These are phyloP conservation scores for Trachurus trachurus DNA, from an alignment of 2,797 vertebrate genomes.

Conservation along the genomic window DNA sequence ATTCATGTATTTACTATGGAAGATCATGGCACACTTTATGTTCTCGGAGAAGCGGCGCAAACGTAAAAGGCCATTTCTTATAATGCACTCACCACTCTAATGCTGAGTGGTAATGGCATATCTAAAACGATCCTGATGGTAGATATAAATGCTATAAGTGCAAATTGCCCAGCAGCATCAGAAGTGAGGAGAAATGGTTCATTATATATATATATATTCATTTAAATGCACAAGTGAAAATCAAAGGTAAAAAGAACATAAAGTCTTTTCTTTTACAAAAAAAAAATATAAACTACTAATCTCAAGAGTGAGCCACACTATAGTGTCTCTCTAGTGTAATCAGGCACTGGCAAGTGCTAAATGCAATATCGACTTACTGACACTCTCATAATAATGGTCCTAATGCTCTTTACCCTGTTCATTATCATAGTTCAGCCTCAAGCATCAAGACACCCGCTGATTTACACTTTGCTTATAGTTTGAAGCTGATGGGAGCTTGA, in stretches of 20 bases:
- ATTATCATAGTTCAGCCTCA: neutral
- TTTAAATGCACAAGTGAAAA: too few species aligned
- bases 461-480: neutral
- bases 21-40: neutral
- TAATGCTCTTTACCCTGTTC: neutral
- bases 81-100: neutral
- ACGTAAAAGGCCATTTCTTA: neutral
- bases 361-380: neutral
- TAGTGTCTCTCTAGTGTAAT: neutral
- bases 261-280: neutral
- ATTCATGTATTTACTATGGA: neutral
- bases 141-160: neutral
- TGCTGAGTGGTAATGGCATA: neutral
- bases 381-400: neutral
- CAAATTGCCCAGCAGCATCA: neutral
- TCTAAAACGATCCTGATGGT: neutral
- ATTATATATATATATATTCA: too few species aligned
- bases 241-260: neutral
- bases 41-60: neutral
- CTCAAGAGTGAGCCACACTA: neutral
- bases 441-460: neutral
- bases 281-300: neutral
- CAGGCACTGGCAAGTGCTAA: neutral
- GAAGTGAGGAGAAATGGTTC: neutral
- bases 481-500: neutral